Base-by-base conservation (phyloP, 2,113 vertebrate genomes). In the Silurus asotus region DNA sequence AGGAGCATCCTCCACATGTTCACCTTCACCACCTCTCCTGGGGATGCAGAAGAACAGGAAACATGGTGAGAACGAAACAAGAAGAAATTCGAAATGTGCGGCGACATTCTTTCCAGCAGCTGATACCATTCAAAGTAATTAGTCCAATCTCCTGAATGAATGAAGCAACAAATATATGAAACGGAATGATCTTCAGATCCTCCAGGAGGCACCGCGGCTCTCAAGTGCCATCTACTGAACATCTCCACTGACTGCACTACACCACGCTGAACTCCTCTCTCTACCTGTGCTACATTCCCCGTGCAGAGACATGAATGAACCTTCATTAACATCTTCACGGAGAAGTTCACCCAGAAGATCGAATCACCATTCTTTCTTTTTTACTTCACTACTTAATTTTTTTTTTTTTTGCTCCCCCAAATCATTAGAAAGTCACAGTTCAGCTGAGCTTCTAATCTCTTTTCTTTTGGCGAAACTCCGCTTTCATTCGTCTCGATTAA, bases 1-100 rank as follows among this genome's bases (percentile, higher is more conserved):
- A 99, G 93, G 91, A 99, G 93, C 96, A 99, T 94, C 81, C 97
- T 94, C 95, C 96, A 96, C 97, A 98, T 97, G 93, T 99, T 99
- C 87, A 99, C 95, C 91, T 98, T 98, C 25, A 97, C 25, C 0
- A 99, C 96, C 88, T 97, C 94, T 83, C 98, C 98, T 99, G 93
- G 6, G 37, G 91, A 86, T 37, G 37, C 37, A 89, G 56, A 67
- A 8, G 20, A 48, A 90, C 13, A 15, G 55, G 58, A 82, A 72
- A 53, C 3, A 78, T 2, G 53, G 25, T 82, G 75, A 87, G 67
- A 49, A 17, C 19, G 25, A 13, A 15, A 23, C 49, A 19, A 45
- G 8, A 84, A 76, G 76, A 51, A 59, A 74, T 67, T 45, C 8
- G 49, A 70, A 76, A 51, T 48, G 48, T 49, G 17, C 23, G 20